phyloP scores from a whole-genome alignment of 2,888 invertebrate genomes.

The Marasmarcha lunaedactyla region DNA sequence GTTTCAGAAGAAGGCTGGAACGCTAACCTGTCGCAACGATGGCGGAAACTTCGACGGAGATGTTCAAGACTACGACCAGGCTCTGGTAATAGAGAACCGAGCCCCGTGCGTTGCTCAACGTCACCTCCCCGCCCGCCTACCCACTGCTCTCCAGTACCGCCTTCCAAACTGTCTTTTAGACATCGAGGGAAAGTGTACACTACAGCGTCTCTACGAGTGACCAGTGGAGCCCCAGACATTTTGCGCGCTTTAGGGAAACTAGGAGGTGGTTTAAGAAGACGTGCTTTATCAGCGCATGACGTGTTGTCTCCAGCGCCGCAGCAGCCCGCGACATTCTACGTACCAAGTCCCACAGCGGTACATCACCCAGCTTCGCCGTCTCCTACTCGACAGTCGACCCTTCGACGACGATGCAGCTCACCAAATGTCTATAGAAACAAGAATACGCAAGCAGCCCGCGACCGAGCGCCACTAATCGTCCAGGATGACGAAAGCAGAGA shows the following conservation, averaged over 20 bases:
- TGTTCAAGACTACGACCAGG: slow-evolving; percentile 78
- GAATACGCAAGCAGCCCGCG: slow-evolving; percentile 32
- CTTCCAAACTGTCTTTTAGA: slow-evolving; percentile 55
- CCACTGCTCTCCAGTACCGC: slow-evolving; percentile 61
- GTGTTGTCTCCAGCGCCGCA: slow-evolving; percentile 70
- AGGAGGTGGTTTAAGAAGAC: slow-evolving; percentile 75
- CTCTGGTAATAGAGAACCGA: slow-evolving; percentile 64
- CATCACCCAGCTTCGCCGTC: slow-evolving; percentile 57
- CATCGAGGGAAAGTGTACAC: slow-evolving; percentile 65
- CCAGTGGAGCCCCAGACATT: slow-evolving; percentile 74
- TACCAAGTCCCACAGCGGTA: slow-evolving; percentile 71
- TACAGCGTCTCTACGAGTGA: slow-evolving; percentile 58
- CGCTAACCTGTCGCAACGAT: slow-evolving; percentile 80
- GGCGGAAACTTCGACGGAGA: slow-evolving; percentile 78
- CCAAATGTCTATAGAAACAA: slow-evolving; percentile 54
- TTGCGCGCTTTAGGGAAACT: slow-evolving; percentile 77
- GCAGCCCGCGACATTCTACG: slow-evolving; percentile 76
- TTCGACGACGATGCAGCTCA: slow-evolving; percentile 54
- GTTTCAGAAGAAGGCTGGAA: slow-evolving; percentile 79
- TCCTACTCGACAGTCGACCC: slow-evolving; percentile 42
- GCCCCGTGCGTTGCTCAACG: slow-evolving; percentile 68
- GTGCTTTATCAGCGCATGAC: slow-evolving; percentile 78
- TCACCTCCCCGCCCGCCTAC: slow-evolving; percentile 62
- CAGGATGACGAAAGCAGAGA: slow-evolving; percentile 54
- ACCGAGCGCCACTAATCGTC: slow-evolving; percentile 40